Evolutionary conservation across 2,888 invertebrate species (phyloP), one percentile per base, ranked within the genome.

Genomic region (Theodoxus fluviatilis): DNA sequence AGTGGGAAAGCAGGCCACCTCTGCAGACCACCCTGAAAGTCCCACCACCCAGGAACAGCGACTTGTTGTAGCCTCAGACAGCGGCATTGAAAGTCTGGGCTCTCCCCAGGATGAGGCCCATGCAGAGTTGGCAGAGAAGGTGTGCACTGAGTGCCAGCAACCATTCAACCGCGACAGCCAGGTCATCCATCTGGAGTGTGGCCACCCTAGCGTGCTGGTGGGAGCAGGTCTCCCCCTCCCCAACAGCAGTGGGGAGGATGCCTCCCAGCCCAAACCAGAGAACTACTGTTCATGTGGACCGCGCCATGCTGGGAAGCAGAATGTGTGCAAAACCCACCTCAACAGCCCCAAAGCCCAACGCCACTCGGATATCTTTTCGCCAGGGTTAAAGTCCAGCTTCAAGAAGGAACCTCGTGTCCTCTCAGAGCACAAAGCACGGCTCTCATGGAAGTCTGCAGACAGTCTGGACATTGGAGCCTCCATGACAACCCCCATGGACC

Each of bases 401-500:
- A 69, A 67, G 63, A 72, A 72, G 47, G 35, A 35, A 1, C 22
- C 33, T 31, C 47, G 49, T 12, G 47, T 37, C 9, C 18, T 22
- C 25, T 25, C 47, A n/a, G 37, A 70, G 18, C 49, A 78, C 72
- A 78, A 76, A 70, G 76, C 75, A 68, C 65, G 67, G 61, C 72
- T 81, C 70, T 82, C 81, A 31, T 77, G 80, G 78, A 80, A 80
- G 71, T 82, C 83, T 28, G 69, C 78, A 31, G 81, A 81, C 74
- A 80, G 81, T 73, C 73, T 81, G 70, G 78, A 81, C 71, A 74
- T 73, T 73, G 75, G 75, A 52, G 75, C 74, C 57, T 72, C 79
- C 49, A 74, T 80, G 73, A 72, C 72, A 43, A 79, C 76, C 33
- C 76, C 76, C 72, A 73, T 80, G 74, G 80, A 81, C 73, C 72